Conservation (phyloP, 2,888 invertebrate genomes). For the Fragum sueziense region DNA sequence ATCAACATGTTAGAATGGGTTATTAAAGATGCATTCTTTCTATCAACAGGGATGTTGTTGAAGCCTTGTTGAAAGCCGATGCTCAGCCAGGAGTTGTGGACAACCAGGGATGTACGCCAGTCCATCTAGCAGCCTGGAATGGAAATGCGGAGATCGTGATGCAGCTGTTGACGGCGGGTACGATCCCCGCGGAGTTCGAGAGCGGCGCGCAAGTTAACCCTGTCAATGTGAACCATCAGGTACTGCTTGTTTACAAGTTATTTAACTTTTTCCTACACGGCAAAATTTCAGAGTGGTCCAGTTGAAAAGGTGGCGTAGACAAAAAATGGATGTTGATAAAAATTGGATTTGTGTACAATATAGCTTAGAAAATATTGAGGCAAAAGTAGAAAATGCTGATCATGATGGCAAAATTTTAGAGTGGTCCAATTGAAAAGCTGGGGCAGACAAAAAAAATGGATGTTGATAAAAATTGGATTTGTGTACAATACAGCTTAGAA, state of each 20-base stretch:
- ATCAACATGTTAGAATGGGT: not conserved
- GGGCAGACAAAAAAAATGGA: not conserved
- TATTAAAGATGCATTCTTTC: no score
- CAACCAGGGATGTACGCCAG: slow-evolving; percentile 94
- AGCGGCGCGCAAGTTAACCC: slow-evolving; percentile 22
- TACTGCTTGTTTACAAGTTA: slow-evolving; percentile 39
- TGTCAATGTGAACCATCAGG: slow-evolving; percentile 79
- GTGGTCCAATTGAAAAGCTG: not conserved
- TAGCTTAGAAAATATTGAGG: no score
- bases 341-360: no score
- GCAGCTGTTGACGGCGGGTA: slow-evolving; percentile 87
- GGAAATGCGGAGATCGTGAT: slow-evolving; percentile 94
- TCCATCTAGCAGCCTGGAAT: slow-evolving; percentile 97
- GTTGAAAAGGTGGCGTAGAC: not conserved
- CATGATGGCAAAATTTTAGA: no score
- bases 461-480: no score
- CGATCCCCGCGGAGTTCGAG: slow-evolving; percentile 46
- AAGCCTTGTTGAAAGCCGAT: slow-evolving; percentile 91
- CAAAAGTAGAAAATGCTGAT: no score
- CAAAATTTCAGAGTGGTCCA: no score
- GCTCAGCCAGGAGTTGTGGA: slow-evolving; percentile 95
- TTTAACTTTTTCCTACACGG: not conserved
- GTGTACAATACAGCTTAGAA: no score
- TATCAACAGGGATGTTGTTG: slow-evolving; percentile 91
- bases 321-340: no score